A percentile compares a stretch with the other conserved stretches of the same genome.
These are phyloP conservation scores for Melospiza georgiana DNA, from an alignment of 2,113 vertebrate genomes.

Conservation along the genomic window DNA sequence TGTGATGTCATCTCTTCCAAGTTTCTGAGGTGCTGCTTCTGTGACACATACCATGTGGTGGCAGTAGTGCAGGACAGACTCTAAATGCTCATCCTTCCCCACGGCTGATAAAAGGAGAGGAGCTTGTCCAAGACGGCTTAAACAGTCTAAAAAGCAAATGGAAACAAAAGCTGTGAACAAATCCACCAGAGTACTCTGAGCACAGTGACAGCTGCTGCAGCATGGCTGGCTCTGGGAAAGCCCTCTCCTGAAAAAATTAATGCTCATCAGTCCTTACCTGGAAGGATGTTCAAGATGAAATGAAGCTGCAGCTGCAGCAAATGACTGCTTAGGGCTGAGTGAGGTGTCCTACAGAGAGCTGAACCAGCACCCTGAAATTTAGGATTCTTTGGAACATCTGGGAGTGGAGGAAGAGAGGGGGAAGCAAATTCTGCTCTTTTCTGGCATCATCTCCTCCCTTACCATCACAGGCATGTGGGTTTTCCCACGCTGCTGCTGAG, in stretches of 20 bases:
- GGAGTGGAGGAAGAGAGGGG: not conserved
- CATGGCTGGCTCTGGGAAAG: not conserved
- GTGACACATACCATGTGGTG: constrained; percentile 84
- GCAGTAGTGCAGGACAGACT: constrained; percentile 80
- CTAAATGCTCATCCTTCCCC: constrained; percentile 82
- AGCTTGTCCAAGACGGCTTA: constrained; percentile 82
- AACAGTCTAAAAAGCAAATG: constrained; percentile 76
- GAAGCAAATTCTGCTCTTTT: not conserved
- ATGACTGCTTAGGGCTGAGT: not conserved
- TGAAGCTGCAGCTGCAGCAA: not conserved
- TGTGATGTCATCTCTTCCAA: not conserved
- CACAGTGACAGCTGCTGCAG: not conserved
- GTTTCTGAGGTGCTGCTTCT: not conserved
- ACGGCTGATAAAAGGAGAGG: constrained; percentile 84
- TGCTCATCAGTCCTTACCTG: not conserved
- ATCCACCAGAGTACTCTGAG: not conserved
- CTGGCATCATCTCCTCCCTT: not conserved
- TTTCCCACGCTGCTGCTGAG: not conserved
- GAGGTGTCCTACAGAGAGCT: not conserved
- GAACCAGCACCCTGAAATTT: not conserved
- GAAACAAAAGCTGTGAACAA: not conserved
- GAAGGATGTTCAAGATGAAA: not conserved
- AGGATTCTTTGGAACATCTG: not conserved
- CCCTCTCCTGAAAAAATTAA: not conserved
- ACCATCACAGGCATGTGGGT: not conserved